These are phyloP conservation scores for Dinomys branickii DNA, from an alignment of 2,113 vertebrate species.

Conservation along the genomic window DNA sequence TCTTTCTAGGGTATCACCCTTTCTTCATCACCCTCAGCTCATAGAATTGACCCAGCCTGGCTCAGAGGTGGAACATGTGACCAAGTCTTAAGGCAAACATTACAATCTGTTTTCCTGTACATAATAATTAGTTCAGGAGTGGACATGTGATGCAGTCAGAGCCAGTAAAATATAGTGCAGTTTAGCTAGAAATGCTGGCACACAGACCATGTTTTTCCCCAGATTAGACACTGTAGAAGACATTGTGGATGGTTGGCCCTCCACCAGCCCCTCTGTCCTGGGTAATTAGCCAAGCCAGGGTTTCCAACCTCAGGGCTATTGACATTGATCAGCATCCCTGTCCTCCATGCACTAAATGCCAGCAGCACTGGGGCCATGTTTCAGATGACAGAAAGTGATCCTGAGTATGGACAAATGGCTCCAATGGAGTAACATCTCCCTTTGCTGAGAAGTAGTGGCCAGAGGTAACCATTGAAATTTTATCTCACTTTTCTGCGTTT, in stretches of 20 bases:
- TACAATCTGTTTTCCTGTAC: neutral
- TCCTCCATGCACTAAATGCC: neutral
- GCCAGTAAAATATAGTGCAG: neutral
- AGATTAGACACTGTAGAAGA: neutral
- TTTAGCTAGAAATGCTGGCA: conserved; percentile 6
- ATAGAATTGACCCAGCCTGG: neutral
- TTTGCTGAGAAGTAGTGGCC: neutral
- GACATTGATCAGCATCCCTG: neutral
- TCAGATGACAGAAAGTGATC: neutral
- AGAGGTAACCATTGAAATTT: neutral
- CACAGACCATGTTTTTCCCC: neutral
- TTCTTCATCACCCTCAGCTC: neutral
- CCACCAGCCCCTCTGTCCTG: neutral
- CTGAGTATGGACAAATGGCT: neutral
- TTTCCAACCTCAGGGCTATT: neutral
- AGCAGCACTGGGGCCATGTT: neutral
- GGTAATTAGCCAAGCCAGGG: neutral
- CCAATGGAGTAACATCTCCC: neutral
- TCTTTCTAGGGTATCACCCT: neutral
- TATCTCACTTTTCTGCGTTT: neutral
- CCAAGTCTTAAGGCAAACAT: neutral
- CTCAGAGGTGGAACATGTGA: neutral
- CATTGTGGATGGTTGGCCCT: neutral
- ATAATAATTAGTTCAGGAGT: neutral
- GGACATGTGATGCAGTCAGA: neutral